Percentiles rank a stretch among this genome's conserved stretches.
These are phyloP conservation scores for Plestiodon gilberti DNA, from an alignment of 2,113 vertebrate genomes.

Conservation along the genomic window DNA sequence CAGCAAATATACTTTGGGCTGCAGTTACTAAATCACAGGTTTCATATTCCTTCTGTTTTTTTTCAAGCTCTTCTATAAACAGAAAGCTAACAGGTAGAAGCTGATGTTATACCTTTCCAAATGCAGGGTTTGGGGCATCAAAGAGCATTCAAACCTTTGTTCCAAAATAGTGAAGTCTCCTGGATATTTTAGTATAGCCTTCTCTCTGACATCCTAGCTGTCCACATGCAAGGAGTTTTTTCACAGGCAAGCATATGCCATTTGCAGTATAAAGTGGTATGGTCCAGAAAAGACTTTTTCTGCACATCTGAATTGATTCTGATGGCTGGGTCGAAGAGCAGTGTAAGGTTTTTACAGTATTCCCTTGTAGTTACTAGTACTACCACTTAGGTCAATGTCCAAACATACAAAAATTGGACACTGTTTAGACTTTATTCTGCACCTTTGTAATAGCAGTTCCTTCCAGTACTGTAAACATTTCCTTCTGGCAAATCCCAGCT, in stretches of 20 bases:
- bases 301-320: not conserved
- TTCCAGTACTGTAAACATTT: slow-evolving; percentile 29
- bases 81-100: not conserved
- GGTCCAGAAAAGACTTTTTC: not conserved
- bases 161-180: not conserved
- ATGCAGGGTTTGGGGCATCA: not conserved
- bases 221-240: not conserved
- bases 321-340: not conserved
- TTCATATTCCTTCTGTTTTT: not conserved
- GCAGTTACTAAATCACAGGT: not conserved
- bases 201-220: not conserved
- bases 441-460: not conserved
- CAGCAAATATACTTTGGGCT: not conserved
- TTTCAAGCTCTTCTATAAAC: not conserved
- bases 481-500: slow-evolving; percentile 29
- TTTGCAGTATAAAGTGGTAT: not conserved
- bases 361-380: not conserved
- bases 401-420: not conserved
- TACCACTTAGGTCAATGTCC: not conserved
- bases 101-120: not conserved
- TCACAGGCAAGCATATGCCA: not conserved
- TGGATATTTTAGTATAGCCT: not conserved
- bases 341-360: not conserved
- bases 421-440: not conserved
- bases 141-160: not conserved